Evolutionary conservation across 2,888 invertebrate species (phyloP), one percentile per base, ranked within the genome.

Genomic region (Tipula unca): DNA sequence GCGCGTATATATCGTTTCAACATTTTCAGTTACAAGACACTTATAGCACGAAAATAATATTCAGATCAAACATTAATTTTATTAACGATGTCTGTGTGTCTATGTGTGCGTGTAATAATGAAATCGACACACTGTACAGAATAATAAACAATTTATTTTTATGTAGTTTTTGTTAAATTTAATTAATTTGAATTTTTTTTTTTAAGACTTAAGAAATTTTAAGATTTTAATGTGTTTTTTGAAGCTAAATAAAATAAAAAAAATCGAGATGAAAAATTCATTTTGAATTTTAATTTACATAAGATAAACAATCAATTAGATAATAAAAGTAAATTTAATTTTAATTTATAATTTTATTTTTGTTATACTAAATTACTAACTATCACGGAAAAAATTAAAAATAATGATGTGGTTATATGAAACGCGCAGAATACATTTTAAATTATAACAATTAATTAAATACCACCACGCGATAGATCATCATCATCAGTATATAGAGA

Each of bases 251-350:
- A 35, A 3, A n/a, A 35, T 10, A 48, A n/a, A 69, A 69, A 69
- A 69, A 69, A 69, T 25, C 69, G 69, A 69, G 25, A 69, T 69
- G 20, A 25, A 69, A 69, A 69, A 25, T 69, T 69, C 25, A 20
- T 69, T 69, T 54, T 54, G 48, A 69, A 25, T 69, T 69, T 69
- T 20, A 69, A 69, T 69, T 69, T 25, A 69, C 25, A 69, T 25
- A 69, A 69, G 69, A 69, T 69, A 69, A 69, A 69, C 69, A 69
- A 69, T 69, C 69, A 69, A 69, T 69, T 69, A 69, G 69, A 69
- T 69, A 69, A 69, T 69, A 69, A 69, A 69, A 69, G 69, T 69
- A 69, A 69, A 69, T 69, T 25, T 69, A 69, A 69, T 69, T 69
- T 25, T 69, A 69, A 25, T 69, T 25, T 69, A 54, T 17, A 17